Conservation (phyloP, 2,797 vertebrate species). For the Mormyrus hasselquistii region DNA sequence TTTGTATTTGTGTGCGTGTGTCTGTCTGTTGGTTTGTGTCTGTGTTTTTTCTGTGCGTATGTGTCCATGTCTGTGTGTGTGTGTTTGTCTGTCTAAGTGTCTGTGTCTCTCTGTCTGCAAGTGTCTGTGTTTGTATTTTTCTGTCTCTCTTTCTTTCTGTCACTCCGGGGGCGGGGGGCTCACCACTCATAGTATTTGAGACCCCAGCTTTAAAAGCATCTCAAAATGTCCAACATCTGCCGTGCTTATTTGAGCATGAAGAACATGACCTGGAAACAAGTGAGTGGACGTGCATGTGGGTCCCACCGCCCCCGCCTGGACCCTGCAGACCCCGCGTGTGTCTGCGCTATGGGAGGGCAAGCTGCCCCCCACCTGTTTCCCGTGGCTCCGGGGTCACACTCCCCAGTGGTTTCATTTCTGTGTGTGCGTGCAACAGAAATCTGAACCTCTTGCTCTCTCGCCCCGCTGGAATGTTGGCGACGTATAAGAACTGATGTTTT, state of each 20-base stretch:
- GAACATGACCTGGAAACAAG: neutral
- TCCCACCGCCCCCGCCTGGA: neutral
- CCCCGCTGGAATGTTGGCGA: neutral
- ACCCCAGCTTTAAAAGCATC: neutral
- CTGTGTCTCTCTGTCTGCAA: neutral
- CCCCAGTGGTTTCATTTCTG: neutral
- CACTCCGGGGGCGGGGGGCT: neutral
- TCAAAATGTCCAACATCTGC: neutral
- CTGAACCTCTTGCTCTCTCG: neutral
- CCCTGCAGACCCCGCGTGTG: neutral
- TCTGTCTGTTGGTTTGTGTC: neutral
- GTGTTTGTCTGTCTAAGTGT: too few relatives aligned
- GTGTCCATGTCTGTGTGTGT: neutral
- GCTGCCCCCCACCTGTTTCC: neutral
- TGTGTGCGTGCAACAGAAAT: neutral
- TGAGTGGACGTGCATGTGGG: neutral
- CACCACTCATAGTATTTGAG: neutral
- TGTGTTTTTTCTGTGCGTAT: neutral
- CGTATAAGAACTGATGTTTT: constrained; percentile 18
- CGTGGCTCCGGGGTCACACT: neutral
- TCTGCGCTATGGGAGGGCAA: neutral
- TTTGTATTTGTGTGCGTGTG: neutral
- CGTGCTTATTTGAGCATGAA: neutral
- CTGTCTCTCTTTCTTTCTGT: neutral
- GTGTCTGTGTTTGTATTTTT: neutral